Percentiles rank a stretch among this genome's conserved stretches.
Evolutionary conservation across 2,797 vertebrate species (phyloP).

Genomic region (Strix occidentalis): DNA sequence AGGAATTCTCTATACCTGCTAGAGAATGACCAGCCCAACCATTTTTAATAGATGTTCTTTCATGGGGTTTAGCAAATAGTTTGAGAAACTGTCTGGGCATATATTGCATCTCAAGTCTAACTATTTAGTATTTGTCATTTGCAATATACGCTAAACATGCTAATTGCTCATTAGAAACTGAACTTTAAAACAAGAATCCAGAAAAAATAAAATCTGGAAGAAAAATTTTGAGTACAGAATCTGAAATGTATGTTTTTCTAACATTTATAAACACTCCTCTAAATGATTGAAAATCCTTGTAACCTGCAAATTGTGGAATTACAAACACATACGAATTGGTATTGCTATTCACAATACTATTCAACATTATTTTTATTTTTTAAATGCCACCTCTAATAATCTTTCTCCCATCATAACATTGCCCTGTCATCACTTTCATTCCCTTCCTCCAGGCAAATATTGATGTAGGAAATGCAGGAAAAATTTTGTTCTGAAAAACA

Average conservation of each 20-base stretch:
- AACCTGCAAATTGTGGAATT: neutral
- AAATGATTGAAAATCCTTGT: neutral
- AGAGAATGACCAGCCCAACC: neutral
- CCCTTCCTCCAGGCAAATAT: constrained; percentile 26
- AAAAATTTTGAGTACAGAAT: neutral
- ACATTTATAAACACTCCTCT: neutral
- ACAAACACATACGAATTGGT: neutral
- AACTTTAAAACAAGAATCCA: neutral
- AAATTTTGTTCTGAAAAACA: neutral
- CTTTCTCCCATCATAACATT: neutral
- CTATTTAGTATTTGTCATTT: neutral
- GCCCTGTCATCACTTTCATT: constrained; percentile 23
- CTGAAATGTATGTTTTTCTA: neutral
- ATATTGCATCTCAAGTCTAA: neutral
- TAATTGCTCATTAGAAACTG: neutral
- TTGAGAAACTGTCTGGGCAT: neutral
- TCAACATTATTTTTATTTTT: neutral
- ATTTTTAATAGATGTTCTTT: neutral
- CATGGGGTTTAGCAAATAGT: neutral
- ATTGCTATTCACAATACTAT: neutral
- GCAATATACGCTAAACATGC: no score
- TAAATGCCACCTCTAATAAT: constrained; percentile 1
- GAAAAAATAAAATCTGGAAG: neutral
- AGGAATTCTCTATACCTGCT: neutral
- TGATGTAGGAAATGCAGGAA: neutral